Conservation (phyloP, 2,797 vertebrate genomes). For the Semotilus atromaculatus region DNA sequence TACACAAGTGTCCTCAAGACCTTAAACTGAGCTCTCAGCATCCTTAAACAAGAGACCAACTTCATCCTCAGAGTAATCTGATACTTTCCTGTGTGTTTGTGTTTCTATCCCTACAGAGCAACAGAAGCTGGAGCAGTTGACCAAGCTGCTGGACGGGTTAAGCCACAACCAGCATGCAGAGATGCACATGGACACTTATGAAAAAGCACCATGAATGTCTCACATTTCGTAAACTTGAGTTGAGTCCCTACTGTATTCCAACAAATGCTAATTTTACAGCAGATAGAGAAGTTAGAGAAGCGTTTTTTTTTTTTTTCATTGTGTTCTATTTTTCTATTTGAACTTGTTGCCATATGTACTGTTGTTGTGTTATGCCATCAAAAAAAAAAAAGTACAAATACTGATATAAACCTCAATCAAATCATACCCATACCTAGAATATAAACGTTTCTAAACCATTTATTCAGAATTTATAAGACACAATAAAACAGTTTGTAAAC, state of each 20-base stretch:
- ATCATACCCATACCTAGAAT: conserved; percentile 9
- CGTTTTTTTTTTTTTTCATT: neutral
- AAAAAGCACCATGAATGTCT: conserved; percentile 35
- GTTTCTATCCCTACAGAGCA: conserved; percentile 41
- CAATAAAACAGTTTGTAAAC: conserved; percentile 55
- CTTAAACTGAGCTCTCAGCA: conserved; percentile 9
- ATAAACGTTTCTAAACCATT: conserved; percentile 21
- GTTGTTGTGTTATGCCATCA: neutral
- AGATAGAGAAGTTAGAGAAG: neutral
- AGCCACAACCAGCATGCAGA: conserved; percentile 31
- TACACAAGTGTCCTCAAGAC: neutral
- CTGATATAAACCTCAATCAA: neutral
- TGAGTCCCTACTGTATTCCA: neutral
- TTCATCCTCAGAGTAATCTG: conserved; percentile 13
- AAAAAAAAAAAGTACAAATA: neutral
- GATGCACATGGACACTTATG: neutral
- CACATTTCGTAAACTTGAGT: conserved; percentile 5
- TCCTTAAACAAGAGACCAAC: conserved; percentile 1
- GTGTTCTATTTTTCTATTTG: neutral
- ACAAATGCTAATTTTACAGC: conserved; percentile 4
- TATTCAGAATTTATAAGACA: conserved; percentile 49
- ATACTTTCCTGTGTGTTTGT: conserved; percentile 24
- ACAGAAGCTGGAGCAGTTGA: conserved; percentile 54
- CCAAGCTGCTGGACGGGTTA: conserved; percentile 47
- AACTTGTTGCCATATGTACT: neutral